Conservation (phyloP, 2,888 invertebrate species). For the Drosophila hamatofila region DNA sequence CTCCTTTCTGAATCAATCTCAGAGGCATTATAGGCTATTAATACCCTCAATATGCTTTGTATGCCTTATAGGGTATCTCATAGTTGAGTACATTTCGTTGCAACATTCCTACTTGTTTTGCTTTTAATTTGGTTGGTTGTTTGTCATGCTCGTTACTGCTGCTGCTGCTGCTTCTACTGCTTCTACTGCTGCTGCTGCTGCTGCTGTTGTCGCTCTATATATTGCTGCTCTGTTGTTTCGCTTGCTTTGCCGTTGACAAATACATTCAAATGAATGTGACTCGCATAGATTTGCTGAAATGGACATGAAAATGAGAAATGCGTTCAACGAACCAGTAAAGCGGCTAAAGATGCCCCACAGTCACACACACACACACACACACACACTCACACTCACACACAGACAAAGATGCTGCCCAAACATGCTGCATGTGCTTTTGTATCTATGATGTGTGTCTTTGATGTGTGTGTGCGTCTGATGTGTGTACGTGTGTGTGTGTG, state of each 20-base stretch:
- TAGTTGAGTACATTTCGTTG: not conserved
- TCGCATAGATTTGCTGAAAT: constrained; percentile 60
- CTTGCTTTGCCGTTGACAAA: constrained; percentile 68
- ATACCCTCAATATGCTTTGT: too few species aligned
- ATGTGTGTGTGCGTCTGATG: not conserved
- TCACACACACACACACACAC: constrained; percentile 19
- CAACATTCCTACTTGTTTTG: not conserved
- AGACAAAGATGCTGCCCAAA: constrained; percentile 29
- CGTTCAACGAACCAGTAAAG: constrained; percentile 78
- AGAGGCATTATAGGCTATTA: too few species aligned
- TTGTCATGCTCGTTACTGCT: constrained; percentile 65
- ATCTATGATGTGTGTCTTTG: not conserved
- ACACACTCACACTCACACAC: constrained; percentile 15
- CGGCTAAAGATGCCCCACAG: constrained; percentile 57
- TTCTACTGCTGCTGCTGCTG: constrained; percentile 13
- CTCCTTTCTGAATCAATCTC: too few species aligned
- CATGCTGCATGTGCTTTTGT: constrained; percentile 10
- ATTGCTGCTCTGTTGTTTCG: constrained; percentile 20
- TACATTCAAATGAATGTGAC: constrained; percentile 69
- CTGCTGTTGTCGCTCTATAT: constrained; percentile 21
- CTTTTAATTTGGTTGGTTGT: constrained; percentile 76
- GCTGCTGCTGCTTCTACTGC: constrained; percentile 24
- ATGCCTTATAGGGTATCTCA: constrained; percentile 3
- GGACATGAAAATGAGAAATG: constrained; percentile 82
- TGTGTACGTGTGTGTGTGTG: constrained; percentile 17